Base-by-base conservation (phyloP, 2,797 vertebrate species). In the Liasis olivaceus region DNA sequence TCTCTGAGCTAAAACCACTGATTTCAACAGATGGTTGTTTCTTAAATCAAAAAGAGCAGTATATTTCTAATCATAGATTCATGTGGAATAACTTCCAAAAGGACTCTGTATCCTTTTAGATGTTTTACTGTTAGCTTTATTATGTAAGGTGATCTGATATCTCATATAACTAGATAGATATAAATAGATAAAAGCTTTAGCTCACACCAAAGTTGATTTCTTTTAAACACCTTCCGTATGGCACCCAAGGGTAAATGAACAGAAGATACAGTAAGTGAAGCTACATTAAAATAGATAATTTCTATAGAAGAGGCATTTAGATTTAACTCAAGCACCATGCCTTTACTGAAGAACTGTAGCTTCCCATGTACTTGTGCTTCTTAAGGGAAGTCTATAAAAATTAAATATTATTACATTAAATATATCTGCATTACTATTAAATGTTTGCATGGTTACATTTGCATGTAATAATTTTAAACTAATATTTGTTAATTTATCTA, bases 61-160 rank as follows among this genome's bases (percentile, higher is more conserved):
- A 20, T 93, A 94, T 93, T 94, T 93, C 93, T 88, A 47, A 88
- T 89, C 93, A 31, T 93, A 54, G 6, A 88, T 81, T 94, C 22
- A 91, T 88, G 96, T 94, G 95, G 95, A 92, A 59, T 87, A 20
- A 51, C 94, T 93, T 92, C 95, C 1, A 0, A 26, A 47, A 77
- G 42, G 62, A 24, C 92, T 91, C 90, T 0, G 0, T 5, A 88
- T 84, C 92, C 66, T 26, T 12, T 87, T 89, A 88, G 47, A 85
- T 59, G 62, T 89, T 89, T 59, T 8, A 66, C 62, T 94, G 92
- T 87, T 90, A 93, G 72, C 88, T 92, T 90, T 85, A 31, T 12
- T 92, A 81, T 31, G 90, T 72, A 81, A n/a, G 59, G 91, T 24
- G 86, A 95, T 62, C 13, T 59, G 2, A 89, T 85, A 94, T 84